Percentiles rank a stretch among this genome's conserved stretches.
Evolutionary conservation across 2,888 invertebrate genomes (phyloP).

Genomic region (Kuschelorhynchus macadamiae): DNA sequence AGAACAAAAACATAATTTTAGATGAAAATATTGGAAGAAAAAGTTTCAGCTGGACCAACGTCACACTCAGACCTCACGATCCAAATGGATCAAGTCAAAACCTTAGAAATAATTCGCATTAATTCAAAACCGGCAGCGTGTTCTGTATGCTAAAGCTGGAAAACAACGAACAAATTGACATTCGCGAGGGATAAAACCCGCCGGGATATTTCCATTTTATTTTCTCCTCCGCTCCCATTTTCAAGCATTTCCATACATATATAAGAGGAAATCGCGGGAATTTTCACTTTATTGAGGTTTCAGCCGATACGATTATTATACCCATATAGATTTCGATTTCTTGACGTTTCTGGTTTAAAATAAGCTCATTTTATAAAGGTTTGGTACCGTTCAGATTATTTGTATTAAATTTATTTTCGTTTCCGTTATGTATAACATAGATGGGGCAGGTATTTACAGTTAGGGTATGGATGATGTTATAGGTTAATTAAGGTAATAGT

Average conservation of each 20-base stretch:
- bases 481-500: no score
- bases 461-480: no score
- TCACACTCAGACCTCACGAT: slow-evolving; percentile 24
- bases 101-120: slow-evolving; percentile 47
- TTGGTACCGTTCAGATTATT: no score
- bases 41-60: slow-evolving; percentile 14
- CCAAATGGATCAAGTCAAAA: slow-evolving; percentile 25
- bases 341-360: not conserved
- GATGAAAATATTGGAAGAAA: slow-evolving; percentile 2
- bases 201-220: slow-evolving; percentile 49
- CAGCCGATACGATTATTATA: slow-evolving; percentile 36
- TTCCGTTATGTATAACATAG: no score
- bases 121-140: slow-evolving; percentile 40
- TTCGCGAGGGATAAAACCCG: slow-evolving; percentile 33
- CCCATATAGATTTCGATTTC: slow-evolving; percentile 10
- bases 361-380: not conserved
- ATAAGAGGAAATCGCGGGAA: slow-evolving; percentile 24
- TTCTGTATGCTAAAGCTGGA: slow-evolving; percentile 41
- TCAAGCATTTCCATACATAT: slow-evolving; percentile 30
- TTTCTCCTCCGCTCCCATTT: slow-evolving; percentile 39
- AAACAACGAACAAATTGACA: slow-evolving; percentile 47
- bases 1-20: slow-evolving; percentile 5
- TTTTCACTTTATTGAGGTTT: slow-evolving; percentile 41
- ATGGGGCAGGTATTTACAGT: no score
- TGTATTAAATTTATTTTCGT: no score